A percentile compares a stretch with the other conserved stretches of the same genome.
Conservation (phyloP, 2,888 invertebrate species). For the Linyphia triangularis region DNA sequence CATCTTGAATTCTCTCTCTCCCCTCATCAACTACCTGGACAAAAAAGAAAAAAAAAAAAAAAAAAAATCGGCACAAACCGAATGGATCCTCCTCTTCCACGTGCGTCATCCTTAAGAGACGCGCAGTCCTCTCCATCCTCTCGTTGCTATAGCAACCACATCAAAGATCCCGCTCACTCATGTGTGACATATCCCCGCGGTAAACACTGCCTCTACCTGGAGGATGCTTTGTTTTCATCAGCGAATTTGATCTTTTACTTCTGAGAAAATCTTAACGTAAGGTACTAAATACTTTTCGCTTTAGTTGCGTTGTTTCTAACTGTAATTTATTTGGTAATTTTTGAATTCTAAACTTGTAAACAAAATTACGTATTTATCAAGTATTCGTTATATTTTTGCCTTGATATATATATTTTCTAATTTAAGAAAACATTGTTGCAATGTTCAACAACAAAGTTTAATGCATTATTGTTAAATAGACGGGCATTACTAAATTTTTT, state of each 20-base stretch:
- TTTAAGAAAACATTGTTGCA: too few relatives aligned
- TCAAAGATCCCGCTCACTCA: slow-evolving; percentile 54
- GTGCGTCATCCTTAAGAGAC: neutral
- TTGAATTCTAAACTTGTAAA: too few relatives aligned
- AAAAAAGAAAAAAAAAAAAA: neutral
- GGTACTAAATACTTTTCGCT: too few relatives aligned
- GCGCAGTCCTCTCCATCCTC: slow-evolving; percentile 21
- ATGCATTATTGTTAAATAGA: too few relatives aligned
- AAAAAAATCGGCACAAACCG: neutral
- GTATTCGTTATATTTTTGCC: too few relatives aligned
- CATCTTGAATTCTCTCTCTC: neutral
- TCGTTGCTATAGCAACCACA: slow-evolving; percentile 49
- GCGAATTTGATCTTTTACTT: neutral
- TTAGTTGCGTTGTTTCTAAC: too few relatives aligned
- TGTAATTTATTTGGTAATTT: too few relatives aligned
- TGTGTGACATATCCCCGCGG: slow-evolving; percentile 36
- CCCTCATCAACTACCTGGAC: neutral
- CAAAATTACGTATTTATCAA: too few relatives aligned
- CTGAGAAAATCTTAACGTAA: too few relatives aligned
- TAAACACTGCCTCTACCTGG: slow-evolving; percentile 64
- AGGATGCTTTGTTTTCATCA: neutral
- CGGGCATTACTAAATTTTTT: too few relatives aligned
- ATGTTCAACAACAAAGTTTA: too few relatives aligned
- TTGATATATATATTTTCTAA: too few relatives aligned
- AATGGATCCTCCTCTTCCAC: slow-evolving; percentile 1